Percentiles rank a stretch among this genome's conserved stretches.
Conservation (phyloP, 2,888 invertebrate species). For the Caenorhabditis zanzibari region DNA sequence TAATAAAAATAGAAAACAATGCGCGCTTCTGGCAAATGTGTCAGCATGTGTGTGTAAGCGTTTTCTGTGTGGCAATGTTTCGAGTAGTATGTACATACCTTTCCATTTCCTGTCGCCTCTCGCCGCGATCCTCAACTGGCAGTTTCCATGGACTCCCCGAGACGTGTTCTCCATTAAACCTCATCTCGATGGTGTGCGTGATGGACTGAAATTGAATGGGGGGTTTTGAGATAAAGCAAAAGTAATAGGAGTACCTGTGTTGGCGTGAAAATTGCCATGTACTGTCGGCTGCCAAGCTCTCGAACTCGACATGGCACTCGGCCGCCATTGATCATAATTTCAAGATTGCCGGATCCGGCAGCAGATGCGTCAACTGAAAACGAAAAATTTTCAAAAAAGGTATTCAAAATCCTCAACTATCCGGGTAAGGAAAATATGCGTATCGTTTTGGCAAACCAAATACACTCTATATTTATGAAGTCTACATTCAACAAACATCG, state of each 20-base stretch:
- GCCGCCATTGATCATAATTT: constrained; percentile 95
- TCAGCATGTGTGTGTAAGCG: constrained; percentile 27
- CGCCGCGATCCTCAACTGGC: constrained; percentile 69
- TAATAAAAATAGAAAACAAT: constrained; percentile 34
- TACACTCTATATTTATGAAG: constrained; percentile 1
- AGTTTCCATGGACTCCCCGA: constrained; percentile 74
- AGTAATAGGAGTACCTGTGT: constrained; percentile 88
- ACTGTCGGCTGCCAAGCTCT: constrained; percentile 91
- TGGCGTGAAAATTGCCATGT: constrained; percentile 93
- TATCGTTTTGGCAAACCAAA: constrained; percentile 16
- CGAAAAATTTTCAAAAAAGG: background rate
- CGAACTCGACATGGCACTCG: constrained; percentile 94
- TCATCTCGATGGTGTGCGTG: constrained; percentile 93
- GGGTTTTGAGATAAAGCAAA: background rate
- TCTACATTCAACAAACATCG: constrained; percentile 2
- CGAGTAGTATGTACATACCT: constrained; percentile 64
- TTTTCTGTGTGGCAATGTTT: constrained; percentile 48
- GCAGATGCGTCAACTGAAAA: constrained; percentile 92
- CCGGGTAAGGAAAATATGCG: no score
- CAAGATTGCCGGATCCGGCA: constrained; percentile 97
- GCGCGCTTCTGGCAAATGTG: constrained; percentile 4
- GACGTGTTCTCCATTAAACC: constrained; percentile 88
- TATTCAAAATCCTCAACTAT: background rate
- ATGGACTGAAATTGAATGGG: constrained; percentile 86
- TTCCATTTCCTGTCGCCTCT: constrained; percentile 70